These are phyloP conservation scores for Pogonomyrmex californicus DNA, from an alignment of 1,140 invertebrate genomes.

Conservation along the genomic window DNA sequence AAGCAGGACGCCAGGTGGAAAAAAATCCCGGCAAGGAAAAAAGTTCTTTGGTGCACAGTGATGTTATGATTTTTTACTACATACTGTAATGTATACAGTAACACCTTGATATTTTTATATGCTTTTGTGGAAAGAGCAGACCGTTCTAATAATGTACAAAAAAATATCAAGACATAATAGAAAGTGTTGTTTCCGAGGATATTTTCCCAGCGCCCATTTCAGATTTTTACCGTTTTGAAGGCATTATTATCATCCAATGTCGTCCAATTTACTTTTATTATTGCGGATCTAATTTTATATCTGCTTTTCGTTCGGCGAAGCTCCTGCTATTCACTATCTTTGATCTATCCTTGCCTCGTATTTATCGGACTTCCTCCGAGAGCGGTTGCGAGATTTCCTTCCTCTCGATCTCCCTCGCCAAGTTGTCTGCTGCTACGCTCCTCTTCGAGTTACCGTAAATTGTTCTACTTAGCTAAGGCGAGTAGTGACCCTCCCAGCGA, in stretches of 20 bases:
- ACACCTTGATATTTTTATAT: background rate
- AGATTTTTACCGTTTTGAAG: background rate
- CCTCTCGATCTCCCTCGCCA: slow-evolving; percentile 48
- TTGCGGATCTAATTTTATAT: slow-evolving; percentile 14
- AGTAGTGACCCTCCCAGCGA: slow-evolving; percentile 56
- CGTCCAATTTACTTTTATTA: slow-evolving; percentile 25
- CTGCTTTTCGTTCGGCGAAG: background rate
- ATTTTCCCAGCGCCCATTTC: background rate
- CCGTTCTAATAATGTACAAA: background rate
- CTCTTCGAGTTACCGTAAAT: slow-evolving; percentile 57
- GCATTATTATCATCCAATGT: background rate
- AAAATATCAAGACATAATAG: background rate
- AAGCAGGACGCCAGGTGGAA: slow-evolving; percentile 38
- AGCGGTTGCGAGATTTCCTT: slow-evolving; percentile 52
- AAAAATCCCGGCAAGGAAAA: slow-evolving; percentile 5
- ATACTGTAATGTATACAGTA: background rate
- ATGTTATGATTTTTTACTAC: background rate
- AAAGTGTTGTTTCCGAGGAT: background rate
- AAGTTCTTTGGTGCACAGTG: background rate
- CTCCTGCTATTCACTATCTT: slow-evolving; percentile 29
- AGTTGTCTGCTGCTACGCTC: slow-evolving; percentile 56
- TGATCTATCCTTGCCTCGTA: slow-evolving; percentile 50
- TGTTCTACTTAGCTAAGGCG: slow-evolving; percentile 63
- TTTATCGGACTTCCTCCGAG: slow-evolving; percentile 51
- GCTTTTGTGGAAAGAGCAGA: background rate